phyloP scores from a whole-genome alignment of 2,113 vertebrate genomes.

The Megalops atlanticus region DNA sequence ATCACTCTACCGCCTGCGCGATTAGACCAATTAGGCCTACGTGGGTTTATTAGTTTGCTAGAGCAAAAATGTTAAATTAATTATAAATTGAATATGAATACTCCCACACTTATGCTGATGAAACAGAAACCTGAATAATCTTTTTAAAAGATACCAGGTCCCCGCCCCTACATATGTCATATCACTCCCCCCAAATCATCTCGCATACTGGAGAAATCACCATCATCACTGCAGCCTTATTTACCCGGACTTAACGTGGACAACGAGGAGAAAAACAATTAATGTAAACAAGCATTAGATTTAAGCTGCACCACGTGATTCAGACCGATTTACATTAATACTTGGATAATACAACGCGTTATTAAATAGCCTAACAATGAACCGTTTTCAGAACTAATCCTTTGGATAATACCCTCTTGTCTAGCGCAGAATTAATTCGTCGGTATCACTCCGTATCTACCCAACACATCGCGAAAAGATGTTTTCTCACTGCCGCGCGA shows the following conservation, averaged over 20 bases:
- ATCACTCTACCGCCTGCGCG: background rate
- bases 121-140: background rate
- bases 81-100: background rate
- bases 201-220: background rate
- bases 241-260: background rate
- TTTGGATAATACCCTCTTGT: slow-evolving; percentile 7
- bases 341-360: slow-evolving; percentile 7
- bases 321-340: background rate
- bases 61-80: background rate
- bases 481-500: background rate
- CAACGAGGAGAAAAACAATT: background rate
- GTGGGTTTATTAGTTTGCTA: background rate
- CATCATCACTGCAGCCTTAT: background rate
- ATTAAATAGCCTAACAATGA: slow-evolving; percentile 1
- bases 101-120: background rate
- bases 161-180: background rate
- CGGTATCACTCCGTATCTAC: slow-evolving; percentile 7
- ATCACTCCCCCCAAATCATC: background rate
- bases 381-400: slow-evolving; percentile 3
- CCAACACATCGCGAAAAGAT: background rate
- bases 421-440: background rate
- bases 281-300: background rate
- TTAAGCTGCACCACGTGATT: background rate
- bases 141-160: background rate
- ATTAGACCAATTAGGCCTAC: background rate